Conservation (phyloP, 2,113 vertebrate species). For the Bubalus kerabau region DNA sequence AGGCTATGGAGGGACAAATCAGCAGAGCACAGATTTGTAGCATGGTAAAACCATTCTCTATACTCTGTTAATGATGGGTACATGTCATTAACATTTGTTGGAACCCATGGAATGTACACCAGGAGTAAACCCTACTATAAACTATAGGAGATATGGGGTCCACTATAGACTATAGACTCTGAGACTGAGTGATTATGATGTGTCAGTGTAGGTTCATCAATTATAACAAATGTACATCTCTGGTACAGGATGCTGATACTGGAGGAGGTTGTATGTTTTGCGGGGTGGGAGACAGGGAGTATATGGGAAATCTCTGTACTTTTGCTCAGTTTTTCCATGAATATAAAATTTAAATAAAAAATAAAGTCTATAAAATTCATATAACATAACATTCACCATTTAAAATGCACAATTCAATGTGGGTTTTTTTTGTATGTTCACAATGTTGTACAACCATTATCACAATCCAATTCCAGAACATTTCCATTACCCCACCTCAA, state of each 20-base stretch:
- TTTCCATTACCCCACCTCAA: background rate
- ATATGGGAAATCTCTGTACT: background rate
- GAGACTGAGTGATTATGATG: background rate
- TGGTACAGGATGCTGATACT: background rate
- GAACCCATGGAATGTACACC: background rate
- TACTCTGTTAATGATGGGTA: background rate
- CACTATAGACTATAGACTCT: background rate
- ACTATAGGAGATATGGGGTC: background rate
- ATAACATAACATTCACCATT: background rate
- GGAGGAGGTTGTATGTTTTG: background rate
- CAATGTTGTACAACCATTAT: background rate
- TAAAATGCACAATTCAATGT: background rate
- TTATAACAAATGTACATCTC: background rate
- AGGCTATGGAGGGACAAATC: background rate
- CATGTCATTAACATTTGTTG: background rate
- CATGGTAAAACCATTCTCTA: background rate
- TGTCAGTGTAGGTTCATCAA: background rate
- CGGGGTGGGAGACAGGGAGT: rapidly evolving
- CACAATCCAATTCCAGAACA: background rate
- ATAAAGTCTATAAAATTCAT: background rate
- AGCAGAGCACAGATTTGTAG: background rate
- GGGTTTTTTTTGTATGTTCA: background rate
- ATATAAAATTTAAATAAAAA: background rate
- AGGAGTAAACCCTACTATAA: background rate
- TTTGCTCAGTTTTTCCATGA: background rate